phyloP scores from a whole-genome alignment of 1,140 invertebrate species.

The Schmidtea mediterranea region DNA sequence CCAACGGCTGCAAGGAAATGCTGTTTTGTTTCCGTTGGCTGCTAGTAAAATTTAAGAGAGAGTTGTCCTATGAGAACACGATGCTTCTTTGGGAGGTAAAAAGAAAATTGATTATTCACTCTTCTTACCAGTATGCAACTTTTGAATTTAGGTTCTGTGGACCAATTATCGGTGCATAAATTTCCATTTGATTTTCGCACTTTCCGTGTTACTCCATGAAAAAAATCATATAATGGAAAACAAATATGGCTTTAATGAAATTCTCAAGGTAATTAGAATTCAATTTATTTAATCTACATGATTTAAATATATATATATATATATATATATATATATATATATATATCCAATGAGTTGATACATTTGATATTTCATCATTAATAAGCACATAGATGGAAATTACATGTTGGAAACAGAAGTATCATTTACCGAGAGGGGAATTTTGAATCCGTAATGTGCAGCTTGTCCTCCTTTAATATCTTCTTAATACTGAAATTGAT shows the following conservation, averaged over 20 bases:
- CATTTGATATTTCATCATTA: too few relatives aligned
- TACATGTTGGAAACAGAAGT: too few relatives aligned
- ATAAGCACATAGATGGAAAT: too few relatives aligned
- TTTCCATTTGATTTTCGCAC: conserved; percentile 65
- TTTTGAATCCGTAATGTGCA: too few relatives aligned
- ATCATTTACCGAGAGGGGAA: too few relatives aligned
- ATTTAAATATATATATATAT: too few relatives aligned
- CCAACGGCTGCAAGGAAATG: conserved; percentile 81
- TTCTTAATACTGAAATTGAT: too few relatives aligned
- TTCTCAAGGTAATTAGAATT: conserved; percentile 47
- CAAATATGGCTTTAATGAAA: conserved; percentile 74
- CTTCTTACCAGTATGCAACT: too few relatives aligned
- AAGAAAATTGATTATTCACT: conserved; percentile 6
- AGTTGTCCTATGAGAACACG: conserved; percentile 33
- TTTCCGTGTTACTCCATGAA: conserved; percentile 63
- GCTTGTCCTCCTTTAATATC: too few relatives aligned
- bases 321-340: too few relatives aligned
- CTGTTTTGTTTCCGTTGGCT: conserved; percentile 83
- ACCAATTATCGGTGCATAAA: conserved; percentile 64
- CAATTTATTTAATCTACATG: background rate
- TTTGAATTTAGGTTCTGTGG: conserved; percentile 57
- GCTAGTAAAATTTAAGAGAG: conserved; percentile 36
- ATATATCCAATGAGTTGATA: too few relatives aligned
- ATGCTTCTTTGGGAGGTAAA: conserved; percentile 33
- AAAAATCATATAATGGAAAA: conserved; percentile 56